phyloP scores from a whole-genome alignment of 2,888 invertebrate genomes.

The Incurvaria masculella region DNA sequence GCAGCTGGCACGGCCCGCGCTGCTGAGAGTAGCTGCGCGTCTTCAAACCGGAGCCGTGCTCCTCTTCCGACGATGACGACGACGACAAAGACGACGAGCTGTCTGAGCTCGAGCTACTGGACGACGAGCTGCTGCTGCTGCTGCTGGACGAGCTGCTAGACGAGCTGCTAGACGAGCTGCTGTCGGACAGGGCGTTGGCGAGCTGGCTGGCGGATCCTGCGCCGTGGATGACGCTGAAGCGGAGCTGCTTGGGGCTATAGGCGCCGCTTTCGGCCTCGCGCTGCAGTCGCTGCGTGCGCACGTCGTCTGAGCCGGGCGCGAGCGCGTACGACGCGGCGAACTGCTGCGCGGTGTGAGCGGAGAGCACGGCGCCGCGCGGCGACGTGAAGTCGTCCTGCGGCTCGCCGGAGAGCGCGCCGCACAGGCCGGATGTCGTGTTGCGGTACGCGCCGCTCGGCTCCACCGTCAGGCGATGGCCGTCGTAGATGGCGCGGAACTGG shows the following conservation, averaged over 20 bases:
- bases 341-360: conserved; percentile 35
- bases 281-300: conserved; percentile 37
- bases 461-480: conserved; percentile 56
- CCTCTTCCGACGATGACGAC: conserved; percentile 8
- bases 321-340: conserved; percentile 60
- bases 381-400: conserved; percentile 56
- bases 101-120: conserved; percentile 2
- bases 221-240: conserved; percentile 32
- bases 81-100: conserved; percentile 20
- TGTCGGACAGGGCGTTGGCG: background rate
- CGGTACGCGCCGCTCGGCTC: conserved; percentile 38
- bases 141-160: too few relatives aligned
- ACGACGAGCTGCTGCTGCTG: background rate
- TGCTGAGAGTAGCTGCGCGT: conserved; percentile 23
- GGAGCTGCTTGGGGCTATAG: conserved; percentile 29
- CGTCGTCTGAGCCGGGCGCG: conserved; percentile 38
- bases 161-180: too few relatives aligned
- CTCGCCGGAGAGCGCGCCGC: conserved; percentile 62
- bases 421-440: conserved; percentile 60
- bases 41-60: background rate
- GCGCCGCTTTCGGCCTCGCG: conserved; percentile 34
- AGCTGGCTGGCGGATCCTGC: background rate
- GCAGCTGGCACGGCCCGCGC: conserved; percentile 25
- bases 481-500: conserved; percentile 51
- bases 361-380: conserved; percentile 50